Conservation (phyloP, 2,113 vertebrate species). For the Danionella cerebrum region DNA sequence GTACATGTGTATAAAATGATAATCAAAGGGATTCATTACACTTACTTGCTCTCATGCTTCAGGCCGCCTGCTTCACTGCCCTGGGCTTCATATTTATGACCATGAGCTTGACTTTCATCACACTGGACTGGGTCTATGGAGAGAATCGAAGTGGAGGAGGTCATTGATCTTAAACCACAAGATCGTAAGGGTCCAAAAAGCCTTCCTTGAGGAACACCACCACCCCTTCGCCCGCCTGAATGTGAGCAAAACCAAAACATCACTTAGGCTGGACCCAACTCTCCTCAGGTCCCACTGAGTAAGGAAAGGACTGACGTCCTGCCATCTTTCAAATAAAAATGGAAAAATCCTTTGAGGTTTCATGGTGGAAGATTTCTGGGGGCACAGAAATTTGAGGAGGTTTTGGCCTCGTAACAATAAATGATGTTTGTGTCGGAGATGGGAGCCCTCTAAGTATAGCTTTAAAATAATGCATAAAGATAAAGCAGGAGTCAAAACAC, state of each 20-base stretch:
- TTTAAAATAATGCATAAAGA: background rate
- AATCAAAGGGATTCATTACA: too few relatives aligned
- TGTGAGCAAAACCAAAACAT: constrained; percentile 14
- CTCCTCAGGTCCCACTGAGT: constrained; percentile 19
- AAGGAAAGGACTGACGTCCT: constrained; percentile 35
- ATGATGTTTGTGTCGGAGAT: constrained; percentile 24
- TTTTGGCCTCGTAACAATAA: constrained; percentile 17
- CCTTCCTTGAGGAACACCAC: constrained; percentile 28
- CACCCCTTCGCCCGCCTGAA: background rate
- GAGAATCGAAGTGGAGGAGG: constrained; percentile 61
- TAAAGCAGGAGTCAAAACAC: constrained; percentile 1
- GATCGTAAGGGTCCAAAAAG: constrained; percentile 18
- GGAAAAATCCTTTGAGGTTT: constrained; percentile 21
- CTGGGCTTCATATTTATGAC: constrained; percentile 77
- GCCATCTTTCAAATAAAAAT: constrained; percentile 33
- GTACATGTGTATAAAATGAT: too few relatives aligned
- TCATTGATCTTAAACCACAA: constrained; percentile 55
- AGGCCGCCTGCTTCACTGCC: constrained; percentile 73
- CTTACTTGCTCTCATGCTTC: background rate
- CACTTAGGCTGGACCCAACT: constrained; percentile 37
- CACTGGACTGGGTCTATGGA: constrained; percentile 67
- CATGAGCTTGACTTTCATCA: constrained; percentile 76
- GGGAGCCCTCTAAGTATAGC: constrained; percentile 13
- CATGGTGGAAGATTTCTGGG: constrained; percentile 33
- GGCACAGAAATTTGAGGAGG: constrained; percentile 12